Percentiles rank a stretch among this genome's conserved stretches.
phyloP scores from a whole-genome alignment of 2,113 vertebrate genomes.

The Merops nubicus region DNA sequence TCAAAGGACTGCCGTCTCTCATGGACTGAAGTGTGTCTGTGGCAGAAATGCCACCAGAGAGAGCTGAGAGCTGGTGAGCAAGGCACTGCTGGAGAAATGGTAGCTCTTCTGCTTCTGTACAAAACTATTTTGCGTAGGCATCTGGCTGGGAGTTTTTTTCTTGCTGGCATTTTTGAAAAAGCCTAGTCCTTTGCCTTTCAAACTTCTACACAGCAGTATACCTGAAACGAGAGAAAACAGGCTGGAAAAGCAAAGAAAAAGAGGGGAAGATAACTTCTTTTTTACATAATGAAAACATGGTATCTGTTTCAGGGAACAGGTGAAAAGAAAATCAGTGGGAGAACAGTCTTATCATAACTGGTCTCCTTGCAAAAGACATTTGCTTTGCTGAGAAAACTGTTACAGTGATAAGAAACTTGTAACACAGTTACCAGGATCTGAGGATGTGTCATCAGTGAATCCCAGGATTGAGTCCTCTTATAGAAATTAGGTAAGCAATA shows the following conservation, averaged over 20 bases:
- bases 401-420: background rate
- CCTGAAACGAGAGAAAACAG: background rate
- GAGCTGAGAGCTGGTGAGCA: background rate
- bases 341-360: background rate
- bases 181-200: background rate
- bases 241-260: background rate
- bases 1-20: background rate
- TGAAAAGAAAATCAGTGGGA: background rate
- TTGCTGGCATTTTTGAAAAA: background rate
- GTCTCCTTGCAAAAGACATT: background rate
- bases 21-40: background rate
- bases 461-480: background rate
- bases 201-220: background rate
- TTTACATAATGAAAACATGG: background rate
- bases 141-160: background rate
- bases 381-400: background rate
- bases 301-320: background rate
- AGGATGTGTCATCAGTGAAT: background rate
- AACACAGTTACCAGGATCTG: background rate
- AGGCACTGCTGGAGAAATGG: rapidly evolving
- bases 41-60: background rate
- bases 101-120: background rate
- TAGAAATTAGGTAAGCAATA: background rate
- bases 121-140: background rate
- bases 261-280: background rate